These are phyloP conservation scores for Lasioglossum albipes DNA, from an alignment of 1,140 invertebrate species.

Conservation along the genomic window DNA sequence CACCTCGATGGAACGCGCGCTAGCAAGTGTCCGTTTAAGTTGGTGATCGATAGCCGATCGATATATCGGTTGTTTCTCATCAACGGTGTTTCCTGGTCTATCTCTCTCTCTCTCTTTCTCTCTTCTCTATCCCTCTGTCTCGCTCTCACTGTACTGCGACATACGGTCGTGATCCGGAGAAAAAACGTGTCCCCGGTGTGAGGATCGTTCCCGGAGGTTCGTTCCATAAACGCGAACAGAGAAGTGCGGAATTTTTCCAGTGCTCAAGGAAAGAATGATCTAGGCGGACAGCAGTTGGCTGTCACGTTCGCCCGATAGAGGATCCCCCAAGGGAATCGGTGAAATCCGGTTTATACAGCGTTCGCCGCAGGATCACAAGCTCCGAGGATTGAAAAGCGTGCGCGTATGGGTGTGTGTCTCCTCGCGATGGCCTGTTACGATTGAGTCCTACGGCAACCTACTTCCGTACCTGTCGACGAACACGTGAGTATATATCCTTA, in stretches of 20 bases:
- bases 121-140: no score
- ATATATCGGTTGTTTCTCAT: not conserved
- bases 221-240: not conserved
- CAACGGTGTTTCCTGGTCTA: no score
- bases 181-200: no score
- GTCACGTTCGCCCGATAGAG: not conserved
- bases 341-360: constrained; percentile 19
- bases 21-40: not conserved
- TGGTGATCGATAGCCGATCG: not conserved
- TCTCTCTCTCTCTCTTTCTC: no score
- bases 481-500: constrained; percentile 54
- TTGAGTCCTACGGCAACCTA: constrained; percentile 36
- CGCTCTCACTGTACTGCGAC: no score
- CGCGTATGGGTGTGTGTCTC: constrained; percentile 33
- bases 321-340: not conserved
- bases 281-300: not conserved
- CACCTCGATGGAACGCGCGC: not conserved
- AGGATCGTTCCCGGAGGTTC: not conserved
- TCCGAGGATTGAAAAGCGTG: constrained; percentile 1
- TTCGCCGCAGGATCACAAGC: not conserved
- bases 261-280: constrained; percentile 34
- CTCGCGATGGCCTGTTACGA: constrained; percentile 46
- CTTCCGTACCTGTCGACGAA: constrained; percentile 37
- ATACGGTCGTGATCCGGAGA: no score
- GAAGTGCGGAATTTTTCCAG: not conserved